phyloP scores from a whole-genome alignment of 1,140 invertebrate genomes.

The Drosophila erecta region DNA sequence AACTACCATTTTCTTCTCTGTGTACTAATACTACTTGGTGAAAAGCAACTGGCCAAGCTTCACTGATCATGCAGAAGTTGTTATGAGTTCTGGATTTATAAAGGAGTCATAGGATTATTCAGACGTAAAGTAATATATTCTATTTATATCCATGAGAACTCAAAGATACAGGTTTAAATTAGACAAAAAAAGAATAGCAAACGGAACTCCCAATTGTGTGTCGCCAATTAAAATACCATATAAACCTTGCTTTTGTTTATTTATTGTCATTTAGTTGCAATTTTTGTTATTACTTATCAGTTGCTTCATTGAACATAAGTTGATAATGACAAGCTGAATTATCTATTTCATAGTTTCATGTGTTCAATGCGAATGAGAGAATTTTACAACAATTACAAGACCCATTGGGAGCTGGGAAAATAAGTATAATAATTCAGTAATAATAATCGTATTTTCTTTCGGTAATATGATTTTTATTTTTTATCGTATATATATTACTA shows the following conservation, averaged over 20 bases:
- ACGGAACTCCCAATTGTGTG: not conserved
- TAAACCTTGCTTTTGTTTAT: slow-evolving; percentile 10
- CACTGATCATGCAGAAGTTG: slow-evolving; percentile 17
- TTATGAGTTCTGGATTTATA: slow-evolving; percentile 5
- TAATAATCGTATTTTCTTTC: slow-evolving; percentile 18
- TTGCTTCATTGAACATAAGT: slow-evolving; percentile 37
- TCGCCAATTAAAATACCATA: slow-evolving; percentile 7
- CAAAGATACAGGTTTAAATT: no score
- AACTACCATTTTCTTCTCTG: no score
- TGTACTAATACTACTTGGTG: not conserved
- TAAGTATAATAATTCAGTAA: slow-evolving; percentile 4
- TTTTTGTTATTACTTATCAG: slow-evolving; percentile 21
- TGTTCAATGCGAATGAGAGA: slow-evolving; percentile 24
- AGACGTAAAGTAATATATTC: no score
- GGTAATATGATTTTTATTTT: slow-evolving; percentile 5
- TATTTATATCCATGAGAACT: no score
- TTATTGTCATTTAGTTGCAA: slow-evolving; percentile 47
- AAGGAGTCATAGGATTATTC: not conserved
- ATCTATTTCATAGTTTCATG: slow-evolving; percentile 11
- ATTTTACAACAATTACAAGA: slow-evolving; percentile 35
- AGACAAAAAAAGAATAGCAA: no score
- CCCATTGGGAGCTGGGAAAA: slow-evolving; percentile 21
- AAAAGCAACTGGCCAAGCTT: slow-evolving; percentile 15
- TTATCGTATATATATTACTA: slow-evolving; percentile 19
- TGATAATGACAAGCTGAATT: slow-evolving; percentile 15